Evolutionary conservation across 2,888 invertebrate genomes (phyloP), one percentile per base, ranked within the genome.

Genomic region (Dryocosmus kuriphilus): DNA sequence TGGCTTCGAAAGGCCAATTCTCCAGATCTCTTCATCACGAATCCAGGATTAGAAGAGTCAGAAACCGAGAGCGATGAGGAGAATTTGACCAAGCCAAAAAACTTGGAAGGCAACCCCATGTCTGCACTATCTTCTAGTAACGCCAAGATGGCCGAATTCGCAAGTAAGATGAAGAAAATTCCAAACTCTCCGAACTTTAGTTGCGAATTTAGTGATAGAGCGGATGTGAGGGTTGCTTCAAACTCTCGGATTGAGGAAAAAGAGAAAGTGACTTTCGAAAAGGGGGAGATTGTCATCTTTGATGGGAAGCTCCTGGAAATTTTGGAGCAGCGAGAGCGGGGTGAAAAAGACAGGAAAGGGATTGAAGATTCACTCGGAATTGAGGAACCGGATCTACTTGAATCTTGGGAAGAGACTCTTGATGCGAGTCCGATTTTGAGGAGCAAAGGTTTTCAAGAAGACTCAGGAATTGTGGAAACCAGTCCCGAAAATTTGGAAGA

Each of bases 31-130:
- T 90, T 92, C 77, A 81, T 88, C 9, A 85, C 85, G 19, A 77
- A 76, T 67, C 67, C 81, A 16, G 77, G 80, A 11, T 85, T 79
- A 62, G 84, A 87, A 16, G 77, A 81, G 14, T 85, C 80, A 62
- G 84, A 87, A 11, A 86, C 86, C 41, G 86, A 86, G 38, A 80
- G 82, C 16, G 86, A 84, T 38, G 78, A 81, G 71, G 81, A 83
- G n/a, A n/a, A n/a, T n/a, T n/a, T 63, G 83, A 83, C 63, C 85
- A 85, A 74, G 91, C 88, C 92, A 93, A 93, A 93, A 93, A 93
- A 93, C 93, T 93, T 92, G 92, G 87, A 83, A 80, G 89, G 92
- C 93, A 93, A 92, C 93, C 93, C 92, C 92, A 92, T 92, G 89
- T 92, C 89, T 92, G 92, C 92, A 91, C 92, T 92, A 92, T 92